Evolutionary conservation across 2,113 vertebrate species (phyloP), one percentile per base, ranked within the genome.

Genomic region (Hassar affinis): DNA sequence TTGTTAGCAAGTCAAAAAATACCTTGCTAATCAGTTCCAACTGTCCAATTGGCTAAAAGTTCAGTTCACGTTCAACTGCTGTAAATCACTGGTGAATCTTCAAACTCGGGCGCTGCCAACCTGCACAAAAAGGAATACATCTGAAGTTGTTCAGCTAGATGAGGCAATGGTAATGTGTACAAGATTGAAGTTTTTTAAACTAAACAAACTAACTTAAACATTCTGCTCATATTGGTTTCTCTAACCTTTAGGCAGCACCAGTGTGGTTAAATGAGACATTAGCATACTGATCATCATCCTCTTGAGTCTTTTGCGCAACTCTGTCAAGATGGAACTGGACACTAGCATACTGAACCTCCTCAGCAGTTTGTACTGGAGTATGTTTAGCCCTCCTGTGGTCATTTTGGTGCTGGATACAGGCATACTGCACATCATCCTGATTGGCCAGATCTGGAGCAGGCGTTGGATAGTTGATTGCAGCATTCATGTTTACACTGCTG

Each of bases 331-430:
- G 49, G 27, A 3, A 14, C 33, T 81, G 52, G 69, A 82, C 15
- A 22, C 12, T 51, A 74, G 80, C 68, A 15, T 83, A 76, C 81
- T 75, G 56, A 33, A 64, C 56, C 27, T 52, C 57, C 10, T 74
- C 69, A 62, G 8, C 17, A n/a, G 49, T 5, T 10, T 79, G 35
- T 3, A 27, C 25, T 27, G 25, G 5, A 42, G 47, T 33, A 22
- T 17, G 4, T 51, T 15, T 25, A 51, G 78, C 20, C 10, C 17
- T 52, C 47, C 42, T 52, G n/a, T 20, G 52, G 22, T 56, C 17
- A 12, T 12, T 25, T 4, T 10, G 14, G 27, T 78, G 56, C 11
- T 45, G 20, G 3, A 79, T 30, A 30, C 3, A 27, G 3, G 38
- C 56, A 10, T 79, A 79, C 6, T 79, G 22, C 27, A 79, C 56